phyloP scores from a whole-genome alignment of 1,140 invertebrate genomes.

The Nephotettix cincticeps region DNA sequence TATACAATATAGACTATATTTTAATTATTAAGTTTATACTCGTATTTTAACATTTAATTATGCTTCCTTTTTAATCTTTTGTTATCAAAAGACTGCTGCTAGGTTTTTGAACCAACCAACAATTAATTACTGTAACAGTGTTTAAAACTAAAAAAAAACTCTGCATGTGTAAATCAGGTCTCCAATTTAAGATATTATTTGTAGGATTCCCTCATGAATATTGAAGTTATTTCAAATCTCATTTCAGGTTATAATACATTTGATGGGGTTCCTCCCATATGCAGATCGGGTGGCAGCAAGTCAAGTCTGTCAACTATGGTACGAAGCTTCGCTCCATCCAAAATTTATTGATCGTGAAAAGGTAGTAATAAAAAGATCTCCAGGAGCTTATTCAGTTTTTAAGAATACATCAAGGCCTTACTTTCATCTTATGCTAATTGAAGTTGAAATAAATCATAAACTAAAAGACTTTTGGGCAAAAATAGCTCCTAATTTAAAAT shows the following conservation, averaged over 20 bases:
- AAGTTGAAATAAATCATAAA: conserved; percentile 55
- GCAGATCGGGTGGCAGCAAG: conserved; percentile 58
- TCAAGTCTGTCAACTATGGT: conserved; percentile 58
- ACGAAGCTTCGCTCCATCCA: conserved; percentile 55
- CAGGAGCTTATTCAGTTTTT: conserved; percentile 51
- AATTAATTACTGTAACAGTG: too few species aligned
- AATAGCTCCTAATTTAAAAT: conserved; percentile 48
- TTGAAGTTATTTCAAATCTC: too few species aligned
- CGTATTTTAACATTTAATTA: too few species aligned
- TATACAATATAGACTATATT: too few species aligned
- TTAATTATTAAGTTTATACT: too few species aligned
- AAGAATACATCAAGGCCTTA: conserved; percentile 51
- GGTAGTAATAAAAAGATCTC: conserved; percentile 53
- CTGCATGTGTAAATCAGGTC: too few species aligned
- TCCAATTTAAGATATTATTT: too few species aligned
- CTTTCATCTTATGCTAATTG: conserved; percentile 57
- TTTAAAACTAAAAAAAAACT: too few species aligned
- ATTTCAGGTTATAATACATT: conserved; percentile 60
- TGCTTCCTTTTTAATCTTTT: too few species aligned
- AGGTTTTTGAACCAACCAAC: too few species aligned
- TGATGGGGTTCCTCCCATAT: conserved; percentile 60
- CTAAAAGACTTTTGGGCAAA: conserved; percentile 51
- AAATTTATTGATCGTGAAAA: conserved; percentile 56
- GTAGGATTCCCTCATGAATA: too few species aligned
- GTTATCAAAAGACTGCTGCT: too few species aligned